Evolutionary conservation across 2,113 vertebrate species (phyloP).

Genomic region (Syngnathus floridae): DNA sequence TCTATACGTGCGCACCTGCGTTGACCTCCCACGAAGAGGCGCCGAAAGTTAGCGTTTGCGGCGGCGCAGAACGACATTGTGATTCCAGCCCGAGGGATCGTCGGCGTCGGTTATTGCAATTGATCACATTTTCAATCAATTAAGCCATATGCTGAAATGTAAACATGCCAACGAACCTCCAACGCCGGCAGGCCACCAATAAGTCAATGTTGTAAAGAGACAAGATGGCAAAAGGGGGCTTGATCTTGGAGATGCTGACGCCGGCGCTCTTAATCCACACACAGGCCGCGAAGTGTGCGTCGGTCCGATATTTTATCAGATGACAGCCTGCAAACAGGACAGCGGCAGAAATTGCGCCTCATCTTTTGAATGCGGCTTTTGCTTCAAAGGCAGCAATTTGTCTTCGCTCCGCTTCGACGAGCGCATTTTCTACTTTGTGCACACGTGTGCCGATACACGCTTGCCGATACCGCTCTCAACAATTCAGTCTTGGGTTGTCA

Average conservation of each 20-base stretch:
- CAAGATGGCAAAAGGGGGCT: constrained; percentile 25
- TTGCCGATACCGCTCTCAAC: too few relatives aligned
- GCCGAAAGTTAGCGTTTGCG: constrained; percentile 16
- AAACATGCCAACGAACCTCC: background rate
- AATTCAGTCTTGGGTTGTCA: too few relatives aligned
- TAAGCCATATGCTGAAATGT: background rate
- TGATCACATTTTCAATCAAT: background rate
- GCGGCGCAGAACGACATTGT: background rate
- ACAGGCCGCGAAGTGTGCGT: background rate
- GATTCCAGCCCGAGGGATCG: background rate
- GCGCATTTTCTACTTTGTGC: constrained; percentile 30
- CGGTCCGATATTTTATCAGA: constrained; percentile 49
- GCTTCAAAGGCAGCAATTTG: constrained; percentile 63
- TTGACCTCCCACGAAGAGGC: constrained; percentile 22
- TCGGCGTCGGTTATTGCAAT: background rate
- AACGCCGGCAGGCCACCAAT: background rate
- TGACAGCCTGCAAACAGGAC: constrained; percentile 52
- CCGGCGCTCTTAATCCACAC: constrained; percentile 39
- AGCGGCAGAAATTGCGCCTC: constrained; percentile 57
- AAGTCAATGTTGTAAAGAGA: background rate
- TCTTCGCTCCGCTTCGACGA: constrained; percentile 55
- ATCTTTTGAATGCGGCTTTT: constrained; percentile 54
- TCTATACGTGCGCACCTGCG: background rate
- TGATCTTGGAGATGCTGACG: constrained; percentile 37
- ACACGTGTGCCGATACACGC: background rate